Evolutionary conservation across 2,113 vertebrate genomes (phyloP).

Genomic region (Halcyon malimbica): DNA sequence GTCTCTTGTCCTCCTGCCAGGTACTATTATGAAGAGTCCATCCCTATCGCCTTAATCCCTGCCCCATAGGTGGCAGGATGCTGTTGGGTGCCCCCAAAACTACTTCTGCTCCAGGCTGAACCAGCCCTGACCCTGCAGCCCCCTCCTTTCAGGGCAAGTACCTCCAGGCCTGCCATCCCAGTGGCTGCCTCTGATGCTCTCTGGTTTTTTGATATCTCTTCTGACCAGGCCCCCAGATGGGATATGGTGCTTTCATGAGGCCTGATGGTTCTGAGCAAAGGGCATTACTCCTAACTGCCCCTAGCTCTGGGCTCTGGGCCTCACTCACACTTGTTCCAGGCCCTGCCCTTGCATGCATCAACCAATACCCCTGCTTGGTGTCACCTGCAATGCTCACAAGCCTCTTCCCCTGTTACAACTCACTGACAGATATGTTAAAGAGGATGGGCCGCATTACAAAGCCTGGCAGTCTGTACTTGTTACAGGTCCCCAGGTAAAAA

Average conservation of each 20-base stretch:
- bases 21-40: background rate
- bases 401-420: background rate
- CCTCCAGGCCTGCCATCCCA: too few species aligned
- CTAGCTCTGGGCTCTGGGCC: background rate
- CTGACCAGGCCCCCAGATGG: background rate
- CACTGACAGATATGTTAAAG: background rate
- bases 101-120: background rate
- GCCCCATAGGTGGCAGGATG: too few species aligned
- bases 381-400: background rate
- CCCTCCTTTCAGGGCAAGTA: background rate
- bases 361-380: background rate
- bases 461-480: background rate
- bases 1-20: background rate
- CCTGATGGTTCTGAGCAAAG: background rate
- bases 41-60: background rate
- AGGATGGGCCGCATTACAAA: too few species aligned
- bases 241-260: background rate
- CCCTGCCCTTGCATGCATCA: background rate
- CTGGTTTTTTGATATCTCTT: background rate
- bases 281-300: background rate
- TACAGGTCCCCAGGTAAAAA: background rate
- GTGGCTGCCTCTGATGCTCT: background rate
- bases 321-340: background rate
- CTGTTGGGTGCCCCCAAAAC: background rate
- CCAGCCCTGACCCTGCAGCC: background rate